A percentile compares a stretch with the other conserved stretches of the same genome.
phyloP scores from a whole-genome alignment of 2,888 invertebrate species.

The Epinotia ramella region DNA sequence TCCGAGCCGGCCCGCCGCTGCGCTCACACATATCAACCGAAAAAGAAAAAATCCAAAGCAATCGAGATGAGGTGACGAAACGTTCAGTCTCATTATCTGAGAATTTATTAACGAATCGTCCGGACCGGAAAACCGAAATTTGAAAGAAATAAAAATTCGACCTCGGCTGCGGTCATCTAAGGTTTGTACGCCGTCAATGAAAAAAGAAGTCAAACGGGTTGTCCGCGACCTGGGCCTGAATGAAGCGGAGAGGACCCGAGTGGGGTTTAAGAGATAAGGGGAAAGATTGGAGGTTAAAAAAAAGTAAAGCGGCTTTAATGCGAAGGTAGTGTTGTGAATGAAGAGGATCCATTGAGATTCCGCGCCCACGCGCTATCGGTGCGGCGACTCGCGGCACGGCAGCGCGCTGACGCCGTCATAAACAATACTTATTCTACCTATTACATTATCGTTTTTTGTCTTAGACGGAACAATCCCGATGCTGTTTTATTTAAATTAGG shows the following conservation, averaged over 20 bases:
- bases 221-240: constrained; percentile 79
- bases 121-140: constrained; percentile 85
- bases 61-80: constrained; percentile 85
- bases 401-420: constrained; percentile 53
- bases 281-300: constrained; percentile 79
- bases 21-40: constrained; percentile 81
- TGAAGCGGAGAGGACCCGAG: constrained; percentile 80
- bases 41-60: constrained; percentile 79
- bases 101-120: constrained; percentile 85
- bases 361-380: constrained; percentile 73
- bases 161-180: constrained; percentile 84
- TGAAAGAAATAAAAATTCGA: constrained; percentile 85
- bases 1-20: constrained; percentile 74
- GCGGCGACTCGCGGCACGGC: constrained; percentile 56
- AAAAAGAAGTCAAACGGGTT: constrained; percentile 84
- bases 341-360: constrained; percentile 81
- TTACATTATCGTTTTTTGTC: constrained; percentile 64
- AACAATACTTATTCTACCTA: constrained; percentile 69
- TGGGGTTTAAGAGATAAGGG: constrained; percentile 83
- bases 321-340: constrained; percentile 83
- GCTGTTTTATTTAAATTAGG: constrained; percentile 71
- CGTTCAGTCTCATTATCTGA: constrained; percentile 86
- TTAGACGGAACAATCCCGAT: constrained; percentile 59
- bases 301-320: constrained; percentile 82
- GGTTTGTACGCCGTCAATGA: constrained; percentile 83